Percentiles rank a stretch among this genome's conserved stretches.
Conservation (phyloP, 64 coral and sea anemone species). For the Hydrozoanthus tunicans region DNA sequence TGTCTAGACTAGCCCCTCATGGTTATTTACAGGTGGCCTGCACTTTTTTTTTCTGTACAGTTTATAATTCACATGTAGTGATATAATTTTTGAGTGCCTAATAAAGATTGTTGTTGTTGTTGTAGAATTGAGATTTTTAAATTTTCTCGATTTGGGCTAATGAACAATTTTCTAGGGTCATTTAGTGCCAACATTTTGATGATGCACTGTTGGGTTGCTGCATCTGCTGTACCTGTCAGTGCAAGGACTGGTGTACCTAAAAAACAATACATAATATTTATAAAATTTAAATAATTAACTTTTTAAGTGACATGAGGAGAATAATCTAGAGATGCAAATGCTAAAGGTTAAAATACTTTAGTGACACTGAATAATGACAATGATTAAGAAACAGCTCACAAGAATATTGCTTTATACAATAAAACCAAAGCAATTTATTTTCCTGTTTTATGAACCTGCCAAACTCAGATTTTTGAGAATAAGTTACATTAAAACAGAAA, state of each 20-base stretch:
- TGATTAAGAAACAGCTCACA: neutral
- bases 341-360: neutral
- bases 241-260: neutral
- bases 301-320: neutral
- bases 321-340: neutral
- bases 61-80: too few species aligned
- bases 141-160: neutral
- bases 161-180: neutral
- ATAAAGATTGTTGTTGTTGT: too few species aligned
- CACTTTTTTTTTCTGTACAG: too few species aligned
- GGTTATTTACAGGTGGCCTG: neutral
- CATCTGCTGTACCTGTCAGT: slow-evolving; percentile 3
- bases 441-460: neutral
- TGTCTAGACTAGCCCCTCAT: neutral
- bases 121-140: neutral
- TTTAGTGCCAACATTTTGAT: neutral
- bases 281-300: neutral
- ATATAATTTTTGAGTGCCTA: too few species aligned
- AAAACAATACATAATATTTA: slow-evolving; percentile 2
- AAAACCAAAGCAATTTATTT: neutral
- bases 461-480: neutral
- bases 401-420: neutral
- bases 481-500: neutral
- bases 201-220: neutral
- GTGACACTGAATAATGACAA: neutral